A percentile compares a stretch with the other conserved stretches of the same genome.
Evolutionary conservation across 30 jellyfish, hydroid and myxozoan genomes (phyloP).

Genomic region (Mastigias papua): DNA sequence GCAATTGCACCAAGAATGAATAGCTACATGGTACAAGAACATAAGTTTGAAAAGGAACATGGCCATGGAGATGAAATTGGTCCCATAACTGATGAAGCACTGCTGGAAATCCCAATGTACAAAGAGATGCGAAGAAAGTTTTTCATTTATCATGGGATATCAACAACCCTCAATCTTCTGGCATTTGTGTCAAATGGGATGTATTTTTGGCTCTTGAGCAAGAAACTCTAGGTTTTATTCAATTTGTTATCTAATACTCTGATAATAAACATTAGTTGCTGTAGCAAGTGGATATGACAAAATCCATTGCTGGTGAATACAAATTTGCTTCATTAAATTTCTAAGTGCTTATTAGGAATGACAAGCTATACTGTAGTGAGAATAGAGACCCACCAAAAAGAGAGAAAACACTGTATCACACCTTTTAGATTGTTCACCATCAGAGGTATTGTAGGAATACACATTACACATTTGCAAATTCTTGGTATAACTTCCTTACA

Average conservation of each 20-base stretch:
- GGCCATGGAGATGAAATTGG: slow-evolving; percentile 87
- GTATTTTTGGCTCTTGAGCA: slow-evolving; percentile 73
- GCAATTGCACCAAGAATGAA: slow-evolving; percentile 63
- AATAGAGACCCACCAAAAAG: no score
- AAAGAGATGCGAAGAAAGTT: slow-evolving; percentile 58
- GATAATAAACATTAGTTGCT: no score
- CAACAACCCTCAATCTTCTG: slow-evolving; percentile 66
- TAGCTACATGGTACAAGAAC: slow-evolving; percentile 45
- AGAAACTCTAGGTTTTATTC: slow-evolving; percentile 28
- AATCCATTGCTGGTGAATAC: no score
- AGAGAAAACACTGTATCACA: no score
- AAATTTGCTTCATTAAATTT: no score
- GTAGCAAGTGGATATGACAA: no score
- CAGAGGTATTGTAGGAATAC: no score
- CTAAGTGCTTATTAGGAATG: no score
- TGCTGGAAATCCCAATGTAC: slow-evolving; percentile 70
- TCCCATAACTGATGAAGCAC: slow-evolving; percentile 49
- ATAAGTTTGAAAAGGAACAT: slow-evolving; percentile 72
- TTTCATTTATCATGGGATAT: slow-evolving; percentile 64
- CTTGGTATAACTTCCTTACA: no score
- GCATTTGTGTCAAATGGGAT: slow-evolving; percentile 63
- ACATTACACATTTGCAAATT: no score
- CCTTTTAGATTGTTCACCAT: no score
- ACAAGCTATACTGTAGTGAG: no score
- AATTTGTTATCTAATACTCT: neutral